Evolutionary conservation across 1,140 invertebrate genomes (phyloP), one percentile per base, ranked within the genome.

Genomic region (Musca domestica): DNA sequence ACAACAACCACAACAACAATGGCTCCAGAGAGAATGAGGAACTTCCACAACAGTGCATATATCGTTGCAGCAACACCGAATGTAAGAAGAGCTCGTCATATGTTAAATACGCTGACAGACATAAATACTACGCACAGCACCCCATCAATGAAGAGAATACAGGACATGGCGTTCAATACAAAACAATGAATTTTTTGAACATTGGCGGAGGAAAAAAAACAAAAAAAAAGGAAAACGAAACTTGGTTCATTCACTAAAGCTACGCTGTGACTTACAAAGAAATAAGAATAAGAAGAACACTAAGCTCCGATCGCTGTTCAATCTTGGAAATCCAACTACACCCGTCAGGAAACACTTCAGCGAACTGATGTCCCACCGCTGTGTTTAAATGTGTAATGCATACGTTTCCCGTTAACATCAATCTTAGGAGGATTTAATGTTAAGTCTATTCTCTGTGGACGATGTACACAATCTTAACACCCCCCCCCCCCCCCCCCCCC

Each of bases 351-450:
- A 70, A 64, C 56, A 48, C 69, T 67, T 34, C 23, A 5, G n/a
- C 34, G 25, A 51, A 66, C 46, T 67, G 69, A 67, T 67, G 69
- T 70, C 69, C 65, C 66, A 67, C 27, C 27, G 19, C 27, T 61
- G 19, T 41, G 27, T 7, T 12, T 34, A 61, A 19, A 30, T 58
- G 51, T 54, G 49, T 64, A 69, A 68, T 64, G 58, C 71, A 69
- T 67, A 64, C 66, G 74, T 72, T 80, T 80, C 77, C 78, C 78
- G 78, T 80, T 80, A 80, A 76, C 78, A 80, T 80, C 76, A 80
- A 80, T 80, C 78, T 80, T 80, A 66, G 17, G 56, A 72, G 72
- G 76, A 65, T 66, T 70, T 70, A 70, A 70, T 47, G 20, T 65
- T 65, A 51, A 49, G 64, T 19, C 64, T 48, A 65, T 65, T 48